phyloP scores from a whole-genome alignment of 53 echinoderm and acorn worm species.

The Astropecten irregularis region DNA sequence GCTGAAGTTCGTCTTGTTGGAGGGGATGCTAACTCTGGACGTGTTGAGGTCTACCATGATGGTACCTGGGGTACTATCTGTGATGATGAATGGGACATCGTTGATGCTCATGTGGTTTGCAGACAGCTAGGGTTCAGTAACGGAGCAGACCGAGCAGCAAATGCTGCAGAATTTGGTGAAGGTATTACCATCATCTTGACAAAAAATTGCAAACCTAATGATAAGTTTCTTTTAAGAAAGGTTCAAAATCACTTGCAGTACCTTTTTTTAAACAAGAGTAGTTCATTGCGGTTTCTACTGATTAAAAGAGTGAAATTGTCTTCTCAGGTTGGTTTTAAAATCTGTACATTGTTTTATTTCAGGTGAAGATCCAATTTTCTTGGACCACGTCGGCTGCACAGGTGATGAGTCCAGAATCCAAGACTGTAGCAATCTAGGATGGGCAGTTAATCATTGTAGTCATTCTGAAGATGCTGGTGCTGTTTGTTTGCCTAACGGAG shows the following conservation, averaged over 20 bases:
- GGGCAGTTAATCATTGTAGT: background rate
- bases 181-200: too few relatives aligned
- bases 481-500: slow-evolving; percentile 8
- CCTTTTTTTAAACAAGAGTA: too few relatives aligned
- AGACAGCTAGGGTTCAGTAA: slow-evolving; percentile 25
- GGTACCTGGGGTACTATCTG: slow-evolving; percentile 56
- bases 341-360: too few relatives aligned
- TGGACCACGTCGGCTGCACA: slow-evolving; percentile 43
- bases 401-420: slow-evolving; percentile 11
- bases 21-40: background rate
- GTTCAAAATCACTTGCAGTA: too few relatives aligned
- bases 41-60: slow-evolving; percentile 44
- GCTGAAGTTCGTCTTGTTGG: too few relatives aligned
- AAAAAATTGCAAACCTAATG: too few relatives aligned
- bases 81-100: slow-evolving; percentile 51
- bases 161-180: slow-evolving; percentile 22
- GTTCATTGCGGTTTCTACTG: too few relatives aligned
- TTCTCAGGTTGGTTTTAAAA: too few relatives aligned
- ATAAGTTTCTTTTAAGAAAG: too few relatives aligned
- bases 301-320: too few relatives aligned
- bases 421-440: background rate
- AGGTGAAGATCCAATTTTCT: slow-evolving; percentile 3
- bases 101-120: slow-evolving; percentile 53
- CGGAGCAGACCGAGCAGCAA: background rate
- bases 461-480: slow-evolving; percentile 52